Evolutionary conservation across 64 coral and sea anemone species (phyloP).

Genomic region (Actinia tenebrosa): DNA sequence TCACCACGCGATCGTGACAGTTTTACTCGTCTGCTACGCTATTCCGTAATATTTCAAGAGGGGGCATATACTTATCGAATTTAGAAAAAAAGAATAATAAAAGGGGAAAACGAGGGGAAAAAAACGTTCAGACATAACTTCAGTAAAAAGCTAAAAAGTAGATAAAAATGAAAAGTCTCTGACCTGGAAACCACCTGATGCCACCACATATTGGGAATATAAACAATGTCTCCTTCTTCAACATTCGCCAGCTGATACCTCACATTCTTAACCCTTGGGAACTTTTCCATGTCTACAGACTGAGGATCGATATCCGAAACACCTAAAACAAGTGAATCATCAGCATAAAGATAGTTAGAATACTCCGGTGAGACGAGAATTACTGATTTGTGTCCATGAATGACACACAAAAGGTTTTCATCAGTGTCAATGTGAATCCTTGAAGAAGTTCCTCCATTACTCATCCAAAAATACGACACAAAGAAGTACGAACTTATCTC

Average conservation of each 20-base stretch:
- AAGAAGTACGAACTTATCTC: slow-evolving; percentile 96
- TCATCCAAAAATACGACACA: slow-evolving; percentile 98
- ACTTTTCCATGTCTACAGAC: slow-evolving; percentile 87
- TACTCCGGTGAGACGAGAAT: slow-evolving; percentile 84
- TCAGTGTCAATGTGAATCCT: slow-evolving; percentile 94
- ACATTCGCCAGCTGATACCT: slow-evolving; percentile 65
- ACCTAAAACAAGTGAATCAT: slow-evolving; percentile 47
- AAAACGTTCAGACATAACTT: too few species aligned
- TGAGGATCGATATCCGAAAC: slow-evolving; percentile 82
- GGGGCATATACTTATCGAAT: too few species aligned
- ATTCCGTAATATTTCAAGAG: too few species aligned
- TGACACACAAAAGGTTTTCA: slow-evolving; percentile 88
- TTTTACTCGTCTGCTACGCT: too few species aligned
- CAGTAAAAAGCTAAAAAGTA: too few species aligned
- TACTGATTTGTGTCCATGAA: slow-evolving; percentile 81
- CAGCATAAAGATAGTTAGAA: slow-evolving; percentile 76
- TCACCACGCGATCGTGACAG: too few species aligned
- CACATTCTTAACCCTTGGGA: slow-evolving; percentile 83
- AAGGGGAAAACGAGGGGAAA: too few species aligned
- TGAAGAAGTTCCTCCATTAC: slow-evolving; percentile 83
- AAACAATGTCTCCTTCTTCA: slow-evolving; percentile 86
- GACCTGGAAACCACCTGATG: slow-evolving; percentile 87
- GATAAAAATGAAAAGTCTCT: not conserved
- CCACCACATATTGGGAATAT: slow-evolving; percentile 99
- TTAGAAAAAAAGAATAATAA: too few species aligned